Percentiles rank a stretch among this genome's conserved stretches.
Conservation (phyloP, 2,797 vertebrate species). For the Hypotaenidia philippensis region DNA sequence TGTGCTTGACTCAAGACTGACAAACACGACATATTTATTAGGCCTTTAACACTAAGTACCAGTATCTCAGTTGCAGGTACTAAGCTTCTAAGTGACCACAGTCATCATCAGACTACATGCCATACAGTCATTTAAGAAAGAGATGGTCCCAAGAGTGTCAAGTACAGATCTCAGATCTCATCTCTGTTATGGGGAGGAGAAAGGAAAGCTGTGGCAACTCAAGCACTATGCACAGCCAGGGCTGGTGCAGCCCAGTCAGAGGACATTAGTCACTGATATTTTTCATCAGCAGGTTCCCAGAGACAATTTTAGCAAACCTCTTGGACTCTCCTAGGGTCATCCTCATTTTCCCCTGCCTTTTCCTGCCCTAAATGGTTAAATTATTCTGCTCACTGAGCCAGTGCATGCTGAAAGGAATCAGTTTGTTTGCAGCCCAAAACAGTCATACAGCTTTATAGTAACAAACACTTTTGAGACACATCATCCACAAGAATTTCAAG, state of each 20-base stretch:
- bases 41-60: background rate
- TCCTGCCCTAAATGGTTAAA: background rate
- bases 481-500: background rate
- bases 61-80: background rate
- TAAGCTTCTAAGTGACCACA: background rate
- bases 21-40: background rate
- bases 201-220: background rate
- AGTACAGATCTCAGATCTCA: background rate
- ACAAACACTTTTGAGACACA: slow-evolving; percentile 13
- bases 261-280: background rate
- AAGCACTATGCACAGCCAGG: background rate
- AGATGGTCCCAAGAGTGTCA: background rate
- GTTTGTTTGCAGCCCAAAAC: background rate
- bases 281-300: background rate
- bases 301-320: background rate
- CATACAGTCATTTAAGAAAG: background rate
- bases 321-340: background rate
- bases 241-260: background rate
- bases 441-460: background rate
- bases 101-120: background rate
- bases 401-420: background rate
- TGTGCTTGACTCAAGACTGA: background rate
- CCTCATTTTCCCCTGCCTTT: background rate
- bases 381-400: background rate
- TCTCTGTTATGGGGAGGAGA: background rate